These are phyloP conservation scores for Gorsachius magnificus DNA, from an alignment of 2,797 vertebrate species.

Conservation along the genomic window DNA sequence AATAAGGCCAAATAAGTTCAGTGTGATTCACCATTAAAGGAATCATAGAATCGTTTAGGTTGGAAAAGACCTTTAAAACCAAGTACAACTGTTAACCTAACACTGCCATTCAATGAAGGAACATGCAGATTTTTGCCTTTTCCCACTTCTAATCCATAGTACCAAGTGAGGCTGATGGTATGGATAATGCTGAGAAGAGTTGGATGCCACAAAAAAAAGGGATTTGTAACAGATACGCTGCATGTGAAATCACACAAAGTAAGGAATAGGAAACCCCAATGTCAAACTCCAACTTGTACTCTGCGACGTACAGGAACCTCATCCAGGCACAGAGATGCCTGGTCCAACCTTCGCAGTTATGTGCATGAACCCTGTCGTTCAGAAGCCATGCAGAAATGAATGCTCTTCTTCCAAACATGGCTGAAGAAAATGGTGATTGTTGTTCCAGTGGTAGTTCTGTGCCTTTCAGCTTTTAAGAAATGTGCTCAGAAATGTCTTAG, in stretches of 20 bases:
- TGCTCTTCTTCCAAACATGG: neutral
- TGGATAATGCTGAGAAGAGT: neutral
- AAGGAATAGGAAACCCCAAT: neutral
- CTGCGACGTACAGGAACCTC: neutral
- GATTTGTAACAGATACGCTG: neutral
- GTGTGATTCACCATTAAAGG: neutral
- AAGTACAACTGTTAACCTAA: too few species aligned
- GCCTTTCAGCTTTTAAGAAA: neutral
- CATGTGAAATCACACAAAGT: neutral
- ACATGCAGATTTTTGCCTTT: neutral
- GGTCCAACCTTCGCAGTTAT: neutral
- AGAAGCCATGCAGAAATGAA: neutral
- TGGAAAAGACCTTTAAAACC: too few species aligned
- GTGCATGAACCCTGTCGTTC: neutral
- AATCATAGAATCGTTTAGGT: neutral
- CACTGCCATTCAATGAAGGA: neutral
- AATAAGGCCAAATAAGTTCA: neutral
- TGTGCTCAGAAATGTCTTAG: neutral
- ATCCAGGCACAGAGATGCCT: accelerated
- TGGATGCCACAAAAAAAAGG: neutral
- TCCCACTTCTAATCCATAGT: neutral
- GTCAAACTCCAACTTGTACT: neutral
- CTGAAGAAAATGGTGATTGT: neutral
- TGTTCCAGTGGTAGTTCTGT: neutral
- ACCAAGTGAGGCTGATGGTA: neutral